Base-by-base conservation (phyloP, 2,888 invertebrate species). In the Adelphocoris suturalis region DNA sequence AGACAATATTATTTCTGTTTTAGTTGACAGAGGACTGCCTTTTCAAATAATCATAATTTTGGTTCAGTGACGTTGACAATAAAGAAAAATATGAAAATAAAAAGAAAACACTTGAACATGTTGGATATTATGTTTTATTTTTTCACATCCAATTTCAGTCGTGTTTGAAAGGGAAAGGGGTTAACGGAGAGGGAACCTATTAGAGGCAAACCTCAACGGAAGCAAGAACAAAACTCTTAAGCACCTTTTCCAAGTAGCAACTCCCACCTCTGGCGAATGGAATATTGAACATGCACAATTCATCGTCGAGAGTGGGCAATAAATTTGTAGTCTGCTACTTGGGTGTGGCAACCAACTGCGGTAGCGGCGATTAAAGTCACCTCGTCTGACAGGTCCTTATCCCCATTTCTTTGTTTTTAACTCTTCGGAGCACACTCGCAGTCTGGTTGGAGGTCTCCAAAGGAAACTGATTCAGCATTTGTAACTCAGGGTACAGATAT, bases 341-440 rank as follows among this genome's bases (percentile, higher is more conserved):
- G 46, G 78, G 78, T 78, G 47, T 78, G 78, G 37, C 78, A 19
- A 47, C 47, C 78, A 47, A 47, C 47, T 47, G 78, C 78, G 47
- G 78, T 78, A 78, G 78, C 78, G 78, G 78, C 46, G 78, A 19
- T 47, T 78, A 78, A 37, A 46, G 37, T 47, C 78, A 78, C 78
- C 78, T 46, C 46, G 47, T 78, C 46, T 78, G 78, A 78, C 78
- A 78, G 78, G 78, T 47, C 78, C 37, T 78, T 78, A 47, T 78
- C 37, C 78, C 46, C 78, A 47, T 78, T 47, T 78, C 78, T 78
- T 47, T 47, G 46, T 78, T 78, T 78, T 78, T 78, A 68, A 78
- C 78, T 78, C 46, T 68, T 68, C 68, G 68, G 11, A 23, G 23
- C 68, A 7, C 7, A 23, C 68, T 68, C 23, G 23, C 68, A 23